phyloP scores from a whole-genome alignment of 92 coral and sea anemone genomes.

The Chrysogorgia sp. region DNA sequence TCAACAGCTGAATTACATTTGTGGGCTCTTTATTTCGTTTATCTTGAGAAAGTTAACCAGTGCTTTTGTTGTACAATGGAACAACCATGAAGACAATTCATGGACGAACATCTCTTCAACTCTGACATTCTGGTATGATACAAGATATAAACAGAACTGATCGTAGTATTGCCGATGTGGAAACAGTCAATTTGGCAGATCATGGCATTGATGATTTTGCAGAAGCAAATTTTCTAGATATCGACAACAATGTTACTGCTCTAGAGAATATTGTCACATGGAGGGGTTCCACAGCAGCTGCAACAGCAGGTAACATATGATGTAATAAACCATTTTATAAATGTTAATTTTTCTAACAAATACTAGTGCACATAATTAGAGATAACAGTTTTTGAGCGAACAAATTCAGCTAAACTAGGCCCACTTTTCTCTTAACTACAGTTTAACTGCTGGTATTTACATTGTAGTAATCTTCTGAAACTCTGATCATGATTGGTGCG shows the following conservation, averaged over 20 bases:
- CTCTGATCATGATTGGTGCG: too few species aligned
- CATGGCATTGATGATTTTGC: slow-evolving; percentile 26
- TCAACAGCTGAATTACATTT: slow-evolving; percentile 23
- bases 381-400: too few species aligned
- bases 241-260: slow-evolving; percentile 19
- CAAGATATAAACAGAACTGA: background rate
- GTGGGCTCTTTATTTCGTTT: slow-evolving; percentile 26
- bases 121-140: slow-evolving; percentile 39
- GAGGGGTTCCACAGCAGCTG: background rate
- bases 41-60: background rate
- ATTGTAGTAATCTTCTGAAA: too few species aligned
- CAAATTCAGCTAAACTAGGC: too few species aligned
- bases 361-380: too few species aligned
- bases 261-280: slow-evolving; percentile 8
- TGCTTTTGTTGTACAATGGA: slow-evolving; percentile 39
- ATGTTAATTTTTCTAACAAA: background rate
- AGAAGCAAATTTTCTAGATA: slow-evolving; percentile 15
- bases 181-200: slow-evolving; percentile 5
- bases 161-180: background rate
- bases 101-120: slow-evolving; percentile 24
- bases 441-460: too few species aligned
- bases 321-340: slow-evolving; percentile 27
- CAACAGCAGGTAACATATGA: slow-evolving; percentile 12
- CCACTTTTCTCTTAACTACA: too few species aligned
- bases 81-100: slow-evolving; percentile 30